phyloP scores from a whole-genome alignment of 92 coral and sea anemone species.

The Zoanthus sociatus region DNA sequence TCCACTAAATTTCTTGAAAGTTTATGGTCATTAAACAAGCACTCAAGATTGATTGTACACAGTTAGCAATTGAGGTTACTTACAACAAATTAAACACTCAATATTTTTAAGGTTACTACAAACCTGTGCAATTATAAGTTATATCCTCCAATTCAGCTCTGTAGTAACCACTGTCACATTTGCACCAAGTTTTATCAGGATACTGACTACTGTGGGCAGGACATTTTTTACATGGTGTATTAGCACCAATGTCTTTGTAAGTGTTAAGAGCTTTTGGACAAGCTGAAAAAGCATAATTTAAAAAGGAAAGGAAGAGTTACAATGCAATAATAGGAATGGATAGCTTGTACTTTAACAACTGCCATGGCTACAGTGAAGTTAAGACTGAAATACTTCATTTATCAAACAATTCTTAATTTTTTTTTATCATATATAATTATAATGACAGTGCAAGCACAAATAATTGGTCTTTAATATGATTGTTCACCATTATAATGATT shows the following conservation, averaged over 20 bases:
- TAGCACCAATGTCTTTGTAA: slow-evolving; percentile 9
- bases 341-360: neutral
- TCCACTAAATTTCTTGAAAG: too few relatives aligned
- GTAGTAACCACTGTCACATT: slow-evolving; percentile 25
- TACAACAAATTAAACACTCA: neutral
- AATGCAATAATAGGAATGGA: neutral
- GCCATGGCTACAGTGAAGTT: too few relatives aligned
- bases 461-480: too few relatives aligned
- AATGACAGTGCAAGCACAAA: too few relatives aligned
- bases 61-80: too few relatives aligned
- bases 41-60: too few relatives aligned
- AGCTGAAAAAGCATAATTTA: neutral
- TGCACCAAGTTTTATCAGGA: neutral
- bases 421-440: too few relatives aligned
- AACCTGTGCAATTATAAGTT: slow-evolving; percentile 29
- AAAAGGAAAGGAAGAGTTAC: neutral
- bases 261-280: slow-evolving; percentile 12
- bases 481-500: too few relatives aligned
- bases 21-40: too few relatives aligned
- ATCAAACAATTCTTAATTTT: too few relatives aligned
- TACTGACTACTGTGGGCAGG: slow-evolving; percentile 29
- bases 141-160: neutral
- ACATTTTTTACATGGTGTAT: neutral
- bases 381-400: too few relatives aligned
- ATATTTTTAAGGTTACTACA: neutral